phyloP scores from a whole-genome alignment of 2,888 invertebrate genomes.

The Machimus rusticus region DNA sequence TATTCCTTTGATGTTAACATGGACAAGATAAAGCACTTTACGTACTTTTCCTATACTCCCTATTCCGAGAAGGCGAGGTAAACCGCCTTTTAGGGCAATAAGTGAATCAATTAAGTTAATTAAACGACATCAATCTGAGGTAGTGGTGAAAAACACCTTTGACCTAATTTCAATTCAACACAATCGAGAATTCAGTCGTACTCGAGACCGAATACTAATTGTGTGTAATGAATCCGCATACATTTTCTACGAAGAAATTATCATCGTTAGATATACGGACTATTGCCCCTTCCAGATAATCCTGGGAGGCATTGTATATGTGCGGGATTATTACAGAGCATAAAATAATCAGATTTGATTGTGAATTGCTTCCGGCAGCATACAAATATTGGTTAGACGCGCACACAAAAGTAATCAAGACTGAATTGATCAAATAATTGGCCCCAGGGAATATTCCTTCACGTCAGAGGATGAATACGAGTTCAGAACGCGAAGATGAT shows the following conservation, averaged over 20 bases:
- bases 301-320: neutral
- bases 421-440: neutral
- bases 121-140: neutral
- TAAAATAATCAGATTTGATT: neutral
- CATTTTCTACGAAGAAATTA: neutral
- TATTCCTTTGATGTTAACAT: neutral
- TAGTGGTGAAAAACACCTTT: neutral
- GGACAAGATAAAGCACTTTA: neutral
- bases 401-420: neutral
- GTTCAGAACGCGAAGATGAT: neutral
- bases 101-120: neutral
- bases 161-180: neutral
- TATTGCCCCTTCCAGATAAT: neutral
- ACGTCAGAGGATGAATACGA: neutral
- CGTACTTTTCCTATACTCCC: neutral
- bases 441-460: neutral
- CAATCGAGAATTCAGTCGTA: neutral
- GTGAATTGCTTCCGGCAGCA: neutral
- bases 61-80: neutral
- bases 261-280: neutral
- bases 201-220: neutral
- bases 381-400: neutral
- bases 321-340: neutral
- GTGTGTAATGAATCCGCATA: neutral
- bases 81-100: neutral